A percentile compares a stretch with the other conserved stretches of the same genome.
These are phyloP conservation scores for Argyrosomus japonicus DNA, from an alignment of 2,113 vertebrate genomes.

Conservation along the genomic window DNA sequence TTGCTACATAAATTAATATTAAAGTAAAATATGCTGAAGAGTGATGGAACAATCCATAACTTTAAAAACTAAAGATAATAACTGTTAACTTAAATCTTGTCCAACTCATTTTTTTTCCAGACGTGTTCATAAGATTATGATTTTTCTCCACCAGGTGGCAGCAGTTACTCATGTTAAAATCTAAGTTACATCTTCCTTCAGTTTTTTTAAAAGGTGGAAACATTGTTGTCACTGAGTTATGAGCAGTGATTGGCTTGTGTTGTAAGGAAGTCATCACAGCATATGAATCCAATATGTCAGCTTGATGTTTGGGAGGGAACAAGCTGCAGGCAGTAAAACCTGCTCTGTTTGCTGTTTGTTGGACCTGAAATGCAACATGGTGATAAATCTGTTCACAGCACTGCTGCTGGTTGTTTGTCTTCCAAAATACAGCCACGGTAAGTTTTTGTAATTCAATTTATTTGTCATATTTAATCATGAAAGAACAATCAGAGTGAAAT, in stretches of 20 bases:
- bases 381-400: neutral
- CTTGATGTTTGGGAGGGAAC: neutral
- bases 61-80: neutral
- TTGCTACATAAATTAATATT: neutral
- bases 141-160: slow-evolving; percentile 49
- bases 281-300: neutral
- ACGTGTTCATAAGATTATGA: neutral
- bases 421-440: slow-evolving; percentile 6
- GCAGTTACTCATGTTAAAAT: slow-evolving; percentile 18
- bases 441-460: neutral
- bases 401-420: slow-evolving; percentile 29
- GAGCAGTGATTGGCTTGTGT: neutral
- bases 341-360: slow-evolving; percentile 11
- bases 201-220: neutral
- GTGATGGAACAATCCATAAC: neutral
- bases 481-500: too few relatives aligned
- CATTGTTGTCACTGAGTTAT: neutral
- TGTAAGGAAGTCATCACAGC: neutral
- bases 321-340: neutral
- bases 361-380: neutral
- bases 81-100: neutral
- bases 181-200: neutral
- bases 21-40: neutral
- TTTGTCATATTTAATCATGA: too few relatives aligned
- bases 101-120: neutral